phyloP scores from a whole-genome alignment of 2,888 invertebrate species.

The Axea sp. region DNA sequence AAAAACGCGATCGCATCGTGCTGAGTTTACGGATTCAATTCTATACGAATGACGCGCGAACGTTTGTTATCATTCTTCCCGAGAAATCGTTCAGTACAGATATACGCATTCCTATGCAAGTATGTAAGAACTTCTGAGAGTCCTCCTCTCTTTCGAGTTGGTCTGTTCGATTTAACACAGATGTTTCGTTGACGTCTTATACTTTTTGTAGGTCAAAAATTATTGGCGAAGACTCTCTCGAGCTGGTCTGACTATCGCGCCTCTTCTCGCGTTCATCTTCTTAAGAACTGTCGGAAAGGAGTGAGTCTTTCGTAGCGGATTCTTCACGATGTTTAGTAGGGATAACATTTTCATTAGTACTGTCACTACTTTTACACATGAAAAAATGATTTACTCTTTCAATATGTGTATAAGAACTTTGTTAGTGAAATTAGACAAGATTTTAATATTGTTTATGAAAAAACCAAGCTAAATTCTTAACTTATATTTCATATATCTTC shows the following conservation, averaged over 20 bases:
- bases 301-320: conserved; percentile 1
- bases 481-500: too few species aligned
- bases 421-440: too few species aligned
- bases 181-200: conserved; percentile 55
- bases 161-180: conserved; percentile 49
- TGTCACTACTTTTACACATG: conserved; percentile 37
- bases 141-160: conserved; percentile 54
- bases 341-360: conserved; percentile 35
- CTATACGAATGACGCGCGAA: conserved; percentile 14
- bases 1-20: conserved; percentile 39
- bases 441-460: background rate
- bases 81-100: conserved; percentile 41
- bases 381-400: conserved; percentile 18
- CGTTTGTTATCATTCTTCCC: conserved; percentile 49
- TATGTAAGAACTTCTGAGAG: conserved; percentile 49
- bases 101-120: conserved; percentile 25
- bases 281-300: conserved; percentile 6
- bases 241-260: conserved; percentile 19
- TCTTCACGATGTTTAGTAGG: conserved; percentile 31
- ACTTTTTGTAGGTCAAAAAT: conserved; percentile 72
- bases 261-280: conserved; percentile 39
- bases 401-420: too few species aligned
- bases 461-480: too few species aligned
- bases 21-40: conserved; percentile 26
- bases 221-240: conserved; percentile 56